Base-by-base conservation (phyloP, 2,113 vertebrate genomes). In the Penelope pileata region DNA sequence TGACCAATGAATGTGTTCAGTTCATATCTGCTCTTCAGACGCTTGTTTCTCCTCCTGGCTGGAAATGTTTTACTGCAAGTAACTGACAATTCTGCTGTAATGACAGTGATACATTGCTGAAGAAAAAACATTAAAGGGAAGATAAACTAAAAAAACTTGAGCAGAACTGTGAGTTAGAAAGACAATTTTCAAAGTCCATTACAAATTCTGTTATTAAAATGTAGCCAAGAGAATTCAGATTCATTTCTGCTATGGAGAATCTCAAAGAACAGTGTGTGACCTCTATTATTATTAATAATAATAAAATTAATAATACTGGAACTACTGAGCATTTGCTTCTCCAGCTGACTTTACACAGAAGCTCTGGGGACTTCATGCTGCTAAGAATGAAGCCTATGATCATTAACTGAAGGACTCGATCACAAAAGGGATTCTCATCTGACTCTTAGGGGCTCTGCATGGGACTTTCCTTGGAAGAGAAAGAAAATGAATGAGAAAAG, bases 321-420 rank as follows among this genome's bases (percentile, higher is more conserved):
- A 76, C 53, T 92, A 68, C 64, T 79, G 77, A 92, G 27, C 62
- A 56, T 81, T 91, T 87, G 3, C 18, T 86, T 91, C 89, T 94
- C 83, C 80, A 89, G 93, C 81, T 92, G 95, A 64, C 69, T 88
- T 96, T 90, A 88, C 78, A 75, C 78, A 84, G 92, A 89, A 85
- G 24, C 67, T 81, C 21, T 87, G 62, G 62, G 62, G 75, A 93
- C 74, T 79, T 48, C 90, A 83, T 76, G 87, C 84, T 91, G 74
- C 36, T 91, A 89, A 88, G 77, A 89, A 75, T 64, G 73, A 93
- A 70, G 43, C n/a, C 53, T 84, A 26, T 73, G 74, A 87, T 94
- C 91, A 43, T 93, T 92, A 94, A 58, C 62, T 84, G 86, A 79
- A 91, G 83, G 63, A 90, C 40, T 43, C 72, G 69, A 66, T 85